Conservation (phyloP, 2,888 invertebrate species). For the Gastracanthus pulcherrimus region DNA sequence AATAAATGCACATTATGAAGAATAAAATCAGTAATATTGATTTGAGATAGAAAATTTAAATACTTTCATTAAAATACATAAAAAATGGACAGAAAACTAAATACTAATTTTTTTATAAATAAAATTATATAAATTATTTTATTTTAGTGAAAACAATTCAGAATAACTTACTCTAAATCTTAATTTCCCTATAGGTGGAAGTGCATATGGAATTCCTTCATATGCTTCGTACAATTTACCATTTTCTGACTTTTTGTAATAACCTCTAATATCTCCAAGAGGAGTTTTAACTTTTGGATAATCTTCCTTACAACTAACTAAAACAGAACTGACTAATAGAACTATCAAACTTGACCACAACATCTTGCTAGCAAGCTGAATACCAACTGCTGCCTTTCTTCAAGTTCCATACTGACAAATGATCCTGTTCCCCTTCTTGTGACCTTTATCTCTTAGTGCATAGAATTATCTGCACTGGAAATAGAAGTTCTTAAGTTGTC, state of each 20-base stretch:
- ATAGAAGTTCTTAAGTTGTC: slow-evolving; percentile 5
- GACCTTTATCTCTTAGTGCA: slow-evolving; percentile 12
- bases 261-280: slow-evolving; percentile 66
- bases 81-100: no score
- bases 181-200: slow-evolving; percentile 67
- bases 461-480: not conserved
- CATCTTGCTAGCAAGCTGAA: slow-evolving; percentile 33
- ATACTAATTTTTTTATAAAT: not conserved
- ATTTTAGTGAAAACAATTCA: not conserved
- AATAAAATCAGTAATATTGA: no score
- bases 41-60: no score
- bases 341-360: not conserved
- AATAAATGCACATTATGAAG: no score
- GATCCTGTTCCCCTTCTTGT: slow-evolving; percentile 3
- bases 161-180: slow-evolving; percentile 69
- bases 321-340: slow-evolving; percentile 20
- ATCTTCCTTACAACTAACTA: slow-evolving; percentile 30
- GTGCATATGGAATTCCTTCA: slow-evolving; percentile 71
- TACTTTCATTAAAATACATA: no score
- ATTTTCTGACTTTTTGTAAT: slow-evolving; percentile 65
- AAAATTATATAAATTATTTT: not conserved
- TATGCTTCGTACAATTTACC: slow-evolving; percentile 68
- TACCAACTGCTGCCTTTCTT: not conserved
- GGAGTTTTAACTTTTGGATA: slow-evolving; percentile 66
- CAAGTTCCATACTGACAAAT: not conserved